These are phyloP conservation scores for Drosophila burlai DNA, from an alignment of 1,140 invertebrate species.

Conservation along the genomic window DNA sequence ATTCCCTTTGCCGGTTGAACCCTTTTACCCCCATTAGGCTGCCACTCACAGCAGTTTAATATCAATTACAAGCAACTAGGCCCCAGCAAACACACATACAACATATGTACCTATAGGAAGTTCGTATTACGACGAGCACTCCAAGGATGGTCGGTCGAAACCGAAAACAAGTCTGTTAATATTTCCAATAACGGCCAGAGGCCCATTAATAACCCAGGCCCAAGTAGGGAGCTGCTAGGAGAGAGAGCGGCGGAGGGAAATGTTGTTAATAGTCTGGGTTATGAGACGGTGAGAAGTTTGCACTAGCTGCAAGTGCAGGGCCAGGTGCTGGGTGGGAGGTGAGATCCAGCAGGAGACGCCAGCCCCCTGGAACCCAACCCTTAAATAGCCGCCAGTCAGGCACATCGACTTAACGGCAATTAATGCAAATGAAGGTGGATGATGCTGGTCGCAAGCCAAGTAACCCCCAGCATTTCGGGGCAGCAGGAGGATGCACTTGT, in stretches of 20 bases:
- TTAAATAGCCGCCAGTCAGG: slow-evolving; percentile 59
- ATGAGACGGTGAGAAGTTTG: slow-evolving; percentile 61
- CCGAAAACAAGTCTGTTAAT: slow-evolving; percentile 68
- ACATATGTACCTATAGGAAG: not conserved
- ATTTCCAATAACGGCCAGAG: slow-evolving; percentile 72
- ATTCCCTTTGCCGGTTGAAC: slow-evolving; percentile 36
- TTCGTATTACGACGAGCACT: not conserved
- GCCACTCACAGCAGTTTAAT: slow-evolving; percentile 54
- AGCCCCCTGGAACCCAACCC: slow-evolving; percentile 21
- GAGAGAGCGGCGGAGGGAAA: slow-evolving; percentile 1
- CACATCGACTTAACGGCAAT: slow-evolving; percentile 77
- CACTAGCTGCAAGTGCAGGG: slow-evolving; percentile 65
- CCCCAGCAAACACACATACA: slow-evolving; percentile 1
- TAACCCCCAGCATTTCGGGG: slow-evolving; percentile 7
- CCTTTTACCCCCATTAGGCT: slow-evolving; percentile 37
- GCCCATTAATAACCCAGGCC: slow-evolving; percentile 62
- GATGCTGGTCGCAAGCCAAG: slow-evolving; percentile 40
- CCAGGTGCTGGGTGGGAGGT: slow-evolving; percentile 1
- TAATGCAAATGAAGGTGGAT: slow-evolving; percentile 81
- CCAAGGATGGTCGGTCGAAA: slow-evolving; percentile 26
- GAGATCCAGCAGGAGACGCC: not conserved
- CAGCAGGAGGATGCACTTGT: slow-evolving; percentile 60
- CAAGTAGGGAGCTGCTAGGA: not conserved
- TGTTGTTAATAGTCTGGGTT: slow-evolving; percentile 70
- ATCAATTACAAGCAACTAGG: slow-evolving; percentile 69